These are phyloP conservation scores for Aplysia californica DNA, from an alignment of 1,140 invertebrate species.

Conservation along the genomic window DNA sequence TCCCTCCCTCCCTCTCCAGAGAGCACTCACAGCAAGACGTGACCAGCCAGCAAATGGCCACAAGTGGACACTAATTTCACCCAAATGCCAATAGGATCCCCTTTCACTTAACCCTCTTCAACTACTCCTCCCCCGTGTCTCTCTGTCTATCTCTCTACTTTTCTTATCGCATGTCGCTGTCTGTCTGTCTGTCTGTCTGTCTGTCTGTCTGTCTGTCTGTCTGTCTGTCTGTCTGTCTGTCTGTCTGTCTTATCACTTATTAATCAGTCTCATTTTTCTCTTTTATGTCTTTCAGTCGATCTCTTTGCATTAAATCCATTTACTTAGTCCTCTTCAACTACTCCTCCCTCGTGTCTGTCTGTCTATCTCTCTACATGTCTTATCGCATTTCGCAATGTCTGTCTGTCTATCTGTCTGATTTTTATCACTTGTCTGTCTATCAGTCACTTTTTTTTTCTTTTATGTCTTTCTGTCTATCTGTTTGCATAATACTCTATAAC, in stretches of 20 bases:
- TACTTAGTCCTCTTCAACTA: background rate
- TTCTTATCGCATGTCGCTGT: background rate
- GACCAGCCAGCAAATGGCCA: too few relatives aligned
- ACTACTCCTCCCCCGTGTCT: background rate
- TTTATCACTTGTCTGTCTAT: too few relatives aligned
- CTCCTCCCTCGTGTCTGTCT: background rate
- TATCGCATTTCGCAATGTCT: background rate
- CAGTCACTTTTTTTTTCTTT: background rate
- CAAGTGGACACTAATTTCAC: too few relatives aligned
- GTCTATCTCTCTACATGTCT: background rate
- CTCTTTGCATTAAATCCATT: background rate
- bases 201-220: background rate
- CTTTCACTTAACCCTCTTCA: background rate
- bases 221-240: background rate
- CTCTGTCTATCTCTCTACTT: conserved; percentile 3
- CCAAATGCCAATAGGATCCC: too few relatives aligned
- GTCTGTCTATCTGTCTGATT: background rate
- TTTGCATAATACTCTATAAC: too few relatives aligned
- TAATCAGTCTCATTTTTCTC: background rate
- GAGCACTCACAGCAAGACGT: too few relatives aligned
- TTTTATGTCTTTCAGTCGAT: background rate
- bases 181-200: conserved; percentile 1
- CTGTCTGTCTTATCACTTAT: background rate
- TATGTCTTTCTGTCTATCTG: background rate
- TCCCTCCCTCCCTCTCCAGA: too few relatives aligned